Percentiles rank a stretch among this genome's conserved stretches.
These are phyloP conservation scores for Emydura subglobosa DNA, from an alignment of 2,113 vertebrate species.

Conservation along the genomic window DNA sequence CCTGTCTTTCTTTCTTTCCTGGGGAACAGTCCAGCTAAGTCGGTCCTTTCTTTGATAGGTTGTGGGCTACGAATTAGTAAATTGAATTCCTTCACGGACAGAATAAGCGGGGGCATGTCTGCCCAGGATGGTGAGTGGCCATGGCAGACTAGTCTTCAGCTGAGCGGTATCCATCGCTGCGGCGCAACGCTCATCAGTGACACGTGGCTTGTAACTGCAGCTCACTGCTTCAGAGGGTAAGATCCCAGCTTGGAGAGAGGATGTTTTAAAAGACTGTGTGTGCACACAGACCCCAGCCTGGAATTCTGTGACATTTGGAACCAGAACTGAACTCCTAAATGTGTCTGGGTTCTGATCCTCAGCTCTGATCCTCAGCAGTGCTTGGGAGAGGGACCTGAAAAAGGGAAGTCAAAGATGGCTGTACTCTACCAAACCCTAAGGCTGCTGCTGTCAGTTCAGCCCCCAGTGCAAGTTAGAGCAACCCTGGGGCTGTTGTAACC, in stretches of 20 bases:
- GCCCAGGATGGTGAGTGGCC: constrained; percentile 87
- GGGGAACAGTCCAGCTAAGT: neutral
- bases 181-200: constrained; percentile 90
- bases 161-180: constrained; percentile 84
- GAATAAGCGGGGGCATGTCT: constrained; percentile 86
- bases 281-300: neutral
- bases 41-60: constrained; percentile 54
- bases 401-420: neutral
- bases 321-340: neutral
- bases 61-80: constrained; percentile 78
- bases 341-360: neutral
- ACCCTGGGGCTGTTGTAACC: neutral
- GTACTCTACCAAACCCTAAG: neutral
- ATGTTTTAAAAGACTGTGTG: neutral
- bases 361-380: neutral
- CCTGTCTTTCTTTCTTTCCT: neutral
- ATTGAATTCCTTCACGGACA: constrained; percentile 58
- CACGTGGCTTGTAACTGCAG: constrained; percentile 91
- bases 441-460: neutral
- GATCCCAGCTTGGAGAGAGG: neutral
- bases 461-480: neutral
- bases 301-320: neutral
- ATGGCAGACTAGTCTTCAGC: constrained; percentile 94
- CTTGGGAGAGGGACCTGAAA: neutral
- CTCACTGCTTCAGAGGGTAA: constrained; percentile 90